Evolutionary conservation across 2,888 invertebrate species (phyloP), one percentile per base, ranked within the genome.

Genomic region (Parelbella ahira): DNA sequence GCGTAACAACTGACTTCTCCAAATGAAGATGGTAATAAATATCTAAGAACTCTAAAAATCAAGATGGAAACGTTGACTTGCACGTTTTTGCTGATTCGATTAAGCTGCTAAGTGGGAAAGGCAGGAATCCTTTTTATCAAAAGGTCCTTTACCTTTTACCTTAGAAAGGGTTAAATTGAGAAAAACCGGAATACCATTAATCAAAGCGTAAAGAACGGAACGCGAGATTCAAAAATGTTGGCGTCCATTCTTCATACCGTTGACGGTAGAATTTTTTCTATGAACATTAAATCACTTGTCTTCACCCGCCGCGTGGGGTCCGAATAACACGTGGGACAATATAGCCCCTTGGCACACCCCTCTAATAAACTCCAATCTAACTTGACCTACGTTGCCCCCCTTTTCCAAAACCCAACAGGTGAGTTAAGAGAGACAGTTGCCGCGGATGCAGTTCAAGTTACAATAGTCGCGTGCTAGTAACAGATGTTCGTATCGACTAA

Each of bases 251-350:
- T 34, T 42, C 20, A 34, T 34, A 28, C 41, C 41, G 25, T 41
- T 41, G 41, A 41, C 33, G 33, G 27, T 34, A 34, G 7, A 41
- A 34, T 33, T 41, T 41, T 33, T 41, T 18, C 27, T 64, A 15
- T 28, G 63, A 67, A 66, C 70, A 76, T 71, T 82, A 81, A 81
- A 83, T 83, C 81, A 83, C 77, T 72, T 68, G 78, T 71, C 32
- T 41, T 27, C 18, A 54, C 53, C 79, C n/a, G 60, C 70, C 68
- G 83, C 82, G 83, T 83, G 83, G 83, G 83, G 83, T 78, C 80
- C 58, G 53, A 51, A 41, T 33, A 41, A 53, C 81, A 77, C 75
- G 77, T 80, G 82, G 77, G 73, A 73, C 72, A 63, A 71, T 57
- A 23, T 32, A 39, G 47, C 47, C 43, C 47, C 46, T 42, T 39